Evolutionary conservation across 2,888 invertebrate species (phyloP).

Genomic region (Toxonevra muliebris): DNA sequence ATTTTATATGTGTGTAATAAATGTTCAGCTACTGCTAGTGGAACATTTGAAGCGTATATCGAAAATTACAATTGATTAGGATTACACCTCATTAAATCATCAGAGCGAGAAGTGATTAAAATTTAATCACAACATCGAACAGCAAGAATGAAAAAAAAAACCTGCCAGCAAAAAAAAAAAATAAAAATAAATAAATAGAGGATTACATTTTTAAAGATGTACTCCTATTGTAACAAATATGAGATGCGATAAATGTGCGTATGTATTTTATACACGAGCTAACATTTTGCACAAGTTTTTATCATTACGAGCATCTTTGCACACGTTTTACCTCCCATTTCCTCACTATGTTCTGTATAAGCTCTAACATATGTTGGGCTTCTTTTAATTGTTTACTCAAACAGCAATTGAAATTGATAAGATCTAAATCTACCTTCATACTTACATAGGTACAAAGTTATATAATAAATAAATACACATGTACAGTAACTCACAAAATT

Average conservation of each 20-base stretch:
- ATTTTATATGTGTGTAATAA: too few species aligned
- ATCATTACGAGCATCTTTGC: neutral
- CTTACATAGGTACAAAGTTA: neutral
- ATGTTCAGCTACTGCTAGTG: neutral
- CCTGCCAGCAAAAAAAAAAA: constrained; percentile 36
- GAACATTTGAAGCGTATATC: neutral
- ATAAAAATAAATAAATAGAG: constrained; percentile 32
- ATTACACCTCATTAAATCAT: constrained; percentile 50
- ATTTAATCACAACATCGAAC: constrained; percentile 42
- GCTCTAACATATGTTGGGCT: constrained; percentile 52
- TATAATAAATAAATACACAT: too few species aligned
- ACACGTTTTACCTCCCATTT: neutral
- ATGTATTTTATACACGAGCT: neutral
- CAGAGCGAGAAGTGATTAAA: constrained; percentile 24
- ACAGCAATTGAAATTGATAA: constrained; percentile 33
- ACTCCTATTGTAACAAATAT: constrained; percentile 11
- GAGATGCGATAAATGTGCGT: neutral
- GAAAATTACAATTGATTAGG: constrained; percentile 54
- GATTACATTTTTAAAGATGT: constrained; percentile 7
- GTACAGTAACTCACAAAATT: too few species aligned
- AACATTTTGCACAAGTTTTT: neutral
- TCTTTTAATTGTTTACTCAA: constrained; percentile 54
- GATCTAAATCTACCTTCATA: constrained; percentile 16
- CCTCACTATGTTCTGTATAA: neutral
- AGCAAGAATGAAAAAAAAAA: constrained; percentile 44